These are phyloP conservation scores for Metacarcinus magister DNA, from an alignment of 2,888 invertebrate genomes.

Conservation along the genomic window DNA sequence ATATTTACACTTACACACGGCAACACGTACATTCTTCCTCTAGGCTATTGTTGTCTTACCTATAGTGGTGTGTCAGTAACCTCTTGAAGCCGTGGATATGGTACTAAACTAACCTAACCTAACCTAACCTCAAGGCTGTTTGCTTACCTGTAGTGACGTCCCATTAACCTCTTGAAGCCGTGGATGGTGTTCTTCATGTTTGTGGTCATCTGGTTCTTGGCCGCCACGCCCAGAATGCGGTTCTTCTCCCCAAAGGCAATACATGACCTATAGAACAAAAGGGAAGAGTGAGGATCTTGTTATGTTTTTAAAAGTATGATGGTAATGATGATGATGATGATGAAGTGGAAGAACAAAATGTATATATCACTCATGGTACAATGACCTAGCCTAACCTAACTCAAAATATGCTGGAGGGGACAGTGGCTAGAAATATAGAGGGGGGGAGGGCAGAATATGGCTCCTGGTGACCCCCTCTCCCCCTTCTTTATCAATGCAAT, in stretches of 20 bases:
- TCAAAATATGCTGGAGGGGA: too few species aligned
- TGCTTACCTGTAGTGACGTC: conserved; percentile 89
- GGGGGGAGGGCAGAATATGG: too few species aligned
- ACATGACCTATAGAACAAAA: conserved; percentile 91
- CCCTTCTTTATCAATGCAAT: neutral
- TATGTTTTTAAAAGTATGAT: neutral
- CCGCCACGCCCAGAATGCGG: conserved; percentile 97
- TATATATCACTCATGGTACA: too few species aligned
- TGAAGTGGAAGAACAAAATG: neutral
- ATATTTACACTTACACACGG: too few species aligned
- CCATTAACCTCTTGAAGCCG: conserved; percentile 96
- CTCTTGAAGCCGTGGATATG: conserved; percentile 94
- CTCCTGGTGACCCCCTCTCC: too few species aligned
- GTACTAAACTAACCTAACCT: too few species aligned
- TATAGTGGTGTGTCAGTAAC: conserved; percentile 93
- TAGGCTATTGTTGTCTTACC: conserved; percentile 43
- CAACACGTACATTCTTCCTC: neutral
- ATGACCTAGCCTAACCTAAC: too few species aligned
- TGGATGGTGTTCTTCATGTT: conserved; percentile 98
- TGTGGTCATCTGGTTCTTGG: conserved; percentile 97
- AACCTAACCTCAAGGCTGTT: neutral
- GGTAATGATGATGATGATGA: neutral
- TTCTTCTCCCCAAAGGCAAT: conserved; percentile 97
- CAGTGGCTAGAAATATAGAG: too few species aligned
- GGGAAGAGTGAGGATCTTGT: neutral